Evolutionary conservation across 2,888 invertebrate species (phyloP).

Genomic region (Ptychoptera albimana): DNA sequence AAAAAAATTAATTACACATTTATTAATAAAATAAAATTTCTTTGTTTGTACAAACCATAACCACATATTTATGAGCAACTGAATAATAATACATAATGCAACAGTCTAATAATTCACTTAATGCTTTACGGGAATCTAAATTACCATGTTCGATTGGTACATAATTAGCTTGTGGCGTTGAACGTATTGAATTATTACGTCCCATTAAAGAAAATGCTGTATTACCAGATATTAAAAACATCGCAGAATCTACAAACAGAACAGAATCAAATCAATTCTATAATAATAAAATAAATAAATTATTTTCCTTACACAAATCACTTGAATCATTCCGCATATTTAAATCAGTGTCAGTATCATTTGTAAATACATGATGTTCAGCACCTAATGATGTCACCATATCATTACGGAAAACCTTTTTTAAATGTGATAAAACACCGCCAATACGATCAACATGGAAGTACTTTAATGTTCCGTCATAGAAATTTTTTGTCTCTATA

Average conservation of each 20-base stretch:
- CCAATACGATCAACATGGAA: constrained; percentile 29
- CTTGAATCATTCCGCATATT: constrained; percentile 8
- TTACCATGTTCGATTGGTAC: constrained; percentile 17
- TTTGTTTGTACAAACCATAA: constrained; percentile 17
- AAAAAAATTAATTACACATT: background rate
- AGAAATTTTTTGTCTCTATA: constrained; percentile 22
- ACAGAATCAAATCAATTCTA: constrained; percentile 1
- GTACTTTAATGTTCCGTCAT: constrained; percentile 26
- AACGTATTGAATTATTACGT: constrained; percentile 8
- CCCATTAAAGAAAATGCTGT: constrained; percentile 20
- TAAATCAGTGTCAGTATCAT: constrained; percentile 6
- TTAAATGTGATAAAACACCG: constrained; percentile 27
- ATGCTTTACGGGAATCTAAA: constrained; percentile 16
- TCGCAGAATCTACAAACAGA: constrained; percentile 18
- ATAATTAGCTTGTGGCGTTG: background rate
- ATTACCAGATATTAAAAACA: constrained; percentile 22
- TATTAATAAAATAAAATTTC: background rate
- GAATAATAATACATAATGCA: constrained; percentile 27
- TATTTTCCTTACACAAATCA: constrained; percentile 12
- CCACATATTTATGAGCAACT: constrained; percentile 29
- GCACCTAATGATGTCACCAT: constrained; percentile 21
- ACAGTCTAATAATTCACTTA: constrained; percentile 26
- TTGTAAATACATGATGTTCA: constrained; percentile 13
- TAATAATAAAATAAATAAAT: background rate
- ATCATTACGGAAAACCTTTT: constrained; percentile 24